phyloP scores from a whole-genome alignment of 2,888 invertebrate genomes.

The Pachydiplax longipennis region DNA sequence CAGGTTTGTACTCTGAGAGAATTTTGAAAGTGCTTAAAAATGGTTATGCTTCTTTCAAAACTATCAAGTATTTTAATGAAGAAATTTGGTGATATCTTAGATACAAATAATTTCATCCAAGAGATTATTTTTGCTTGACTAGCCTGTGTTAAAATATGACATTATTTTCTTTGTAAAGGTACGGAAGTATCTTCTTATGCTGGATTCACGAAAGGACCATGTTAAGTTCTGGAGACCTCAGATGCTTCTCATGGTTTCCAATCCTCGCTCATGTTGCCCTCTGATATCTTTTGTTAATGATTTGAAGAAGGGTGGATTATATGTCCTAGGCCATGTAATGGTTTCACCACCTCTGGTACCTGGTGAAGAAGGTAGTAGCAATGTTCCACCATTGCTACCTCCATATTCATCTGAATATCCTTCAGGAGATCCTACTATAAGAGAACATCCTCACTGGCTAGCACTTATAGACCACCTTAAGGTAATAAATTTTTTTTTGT shows the following conservation, averaged over 20 bases:
- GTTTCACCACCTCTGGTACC: slow-evolving; percentile 56
- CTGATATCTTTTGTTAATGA: slow-evolving; percentile 97
- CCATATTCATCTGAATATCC: slow-evolving; percentile 54
- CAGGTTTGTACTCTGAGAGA: slow-evolving; percentile 68
- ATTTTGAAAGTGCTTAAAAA: background rate
- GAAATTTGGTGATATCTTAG: background rate
- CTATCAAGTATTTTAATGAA: background rate
- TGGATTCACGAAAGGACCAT: slow-evolving; percentile 96
- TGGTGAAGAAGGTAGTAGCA: slow-evolving; percentile 62
- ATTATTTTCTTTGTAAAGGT: slow-evolving; percentile 64
- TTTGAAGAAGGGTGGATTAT: slow-evolving; percentile 92
- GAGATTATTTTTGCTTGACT: background rate
- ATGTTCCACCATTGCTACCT: slow-evolving; percentile 10
- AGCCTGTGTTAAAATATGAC: background rate
- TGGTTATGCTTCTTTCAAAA: background rate
- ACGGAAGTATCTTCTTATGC: slow-evolving; percentile 91
- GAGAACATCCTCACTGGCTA: slow-evolving; percentile 89
- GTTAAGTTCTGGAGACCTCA: slow-evolving; percentile 99
- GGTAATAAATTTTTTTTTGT: slow-evolving; percentile 62
- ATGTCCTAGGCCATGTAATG: slow-evolving; percentile 86
- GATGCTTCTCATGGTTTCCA: slow-evolving; percentile 89
- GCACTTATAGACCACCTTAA: slow-evolving; percentile 93
- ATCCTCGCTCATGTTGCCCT: slow-evolving; percentile 88
- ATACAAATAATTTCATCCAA: background rate
- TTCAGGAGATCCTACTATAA: slow-evolving; percentile 73